These are phyloP conservation scores for Hystrix brachyura DNA, from an alignment of 2,113 vertebrate species.

Conservation along the genomic window DNA sequence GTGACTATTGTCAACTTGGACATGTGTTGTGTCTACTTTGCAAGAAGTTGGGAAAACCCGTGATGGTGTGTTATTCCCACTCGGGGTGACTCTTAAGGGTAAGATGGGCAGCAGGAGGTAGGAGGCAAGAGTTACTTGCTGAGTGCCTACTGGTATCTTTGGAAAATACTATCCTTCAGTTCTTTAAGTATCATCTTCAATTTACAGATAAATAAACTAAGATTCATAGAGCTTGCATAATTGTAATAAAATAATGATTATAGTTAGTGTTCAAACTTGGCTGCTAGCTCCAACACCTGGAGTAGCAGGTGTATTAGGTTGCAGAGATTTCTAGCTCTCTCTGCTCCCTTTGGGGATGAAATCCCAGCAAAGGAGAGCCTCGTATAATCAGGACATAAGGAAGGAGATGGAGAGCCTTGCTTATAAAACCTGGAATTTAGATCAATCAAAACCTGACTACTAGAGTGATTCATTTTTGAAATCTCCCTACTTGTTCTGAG, in stretches of 20 bases:
- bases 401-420: background rate
- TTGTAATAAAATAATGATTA: background rate
- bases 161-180: background rate
- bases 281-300: background rate
- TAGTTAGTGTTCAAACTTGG: conserved; percentile 15
- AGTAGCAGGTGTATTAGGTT: background rate
- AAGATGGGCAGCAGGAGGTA: background rate
- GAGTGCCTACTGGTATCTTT: background rate
- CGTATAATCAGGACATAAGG: background rate
- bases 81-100: background rate
- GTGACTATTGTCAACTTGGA: background rate
- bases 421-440: background rate
- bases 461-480: background rate
- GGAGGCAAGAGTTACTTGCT: background rate
- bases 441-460: conserved; percentile 22
- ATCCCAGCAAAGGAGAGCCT: background rate
- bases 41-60: background rate
- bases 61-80: background rate
- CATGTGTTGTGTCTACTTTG: background rate
- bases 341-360: background rate
- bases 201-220: conserved; percentile 41
- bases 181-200: background rate
- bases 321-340: background rate
- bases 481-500: too few species aligned
- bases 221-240: background rate